Evolutionary conservation across 2,888 invertebrate species (phyloP).

Genomic region (Dicycla oo): DNA sequence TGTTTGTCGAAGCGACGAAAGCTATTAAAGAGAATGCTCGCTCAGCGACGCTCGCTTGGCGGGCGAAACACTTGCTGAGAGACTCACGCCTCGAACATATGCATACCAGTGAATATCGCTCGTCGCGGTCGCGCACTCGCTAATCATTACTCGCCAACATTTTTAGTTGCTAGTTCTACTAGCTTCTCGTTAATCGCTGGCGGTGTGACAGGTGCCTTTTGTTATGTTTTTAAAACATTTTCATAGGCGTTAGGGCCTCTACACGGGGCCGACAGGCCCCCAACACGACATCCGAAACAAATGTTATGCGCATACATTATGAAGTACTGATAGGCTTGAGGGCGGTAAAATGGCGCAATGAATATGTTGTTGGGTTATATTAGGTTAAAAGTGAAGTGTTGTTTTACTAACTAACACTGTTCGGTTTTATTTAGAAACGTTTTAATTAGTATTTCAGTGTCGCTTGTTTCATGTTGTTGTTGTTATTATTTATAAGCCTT

Average conservation of each 20-base stretch:
- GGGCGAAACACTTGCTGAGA: not conserved
- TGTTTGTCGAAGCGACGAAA: not conserved
- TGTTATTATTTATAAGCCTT: not conserved
- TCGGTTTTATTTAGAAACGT: not conserved
- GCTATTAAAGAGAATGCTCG: not conserved
- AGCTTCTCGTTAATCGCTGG: not conserved
- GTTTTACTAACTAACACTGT: not conserved
- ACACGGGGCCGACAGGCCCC: conserved; percentile 66
- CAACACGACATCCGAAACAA: conserved; percentile 75
- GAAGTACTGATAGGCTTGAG: conserved; percentile 72
- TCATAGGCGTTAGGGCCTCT: conserved; percentile 69
- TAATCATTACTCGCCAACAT: too few species aligned
- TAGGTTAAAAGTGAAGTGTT: not conserved
- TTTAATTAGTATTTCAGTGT: not conserved
- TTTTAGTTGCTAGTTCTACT: too few species aligned
- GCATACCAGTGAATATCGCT: too few species aligned
- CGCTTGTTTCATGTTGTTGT: not conserved
- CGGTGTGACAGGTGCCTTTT: not conserved
- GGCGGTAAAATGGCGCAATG: conserved; percentile 70
- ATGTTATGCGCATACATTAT: conserved; percentile 84
- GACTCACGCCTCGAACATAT: too few species aligned
- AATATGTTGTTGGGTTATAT: conserved; percentile 22
- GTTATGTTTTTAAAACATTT: conserved; percentile 65
- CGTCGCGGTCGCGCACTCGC: too few species aligned
- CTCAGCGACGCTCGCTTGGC: not conserved